phyloP scores from a whole-genome alignment of 2,113 vertebrate genomes.

The Neopipo cinnamomea region DNA sequence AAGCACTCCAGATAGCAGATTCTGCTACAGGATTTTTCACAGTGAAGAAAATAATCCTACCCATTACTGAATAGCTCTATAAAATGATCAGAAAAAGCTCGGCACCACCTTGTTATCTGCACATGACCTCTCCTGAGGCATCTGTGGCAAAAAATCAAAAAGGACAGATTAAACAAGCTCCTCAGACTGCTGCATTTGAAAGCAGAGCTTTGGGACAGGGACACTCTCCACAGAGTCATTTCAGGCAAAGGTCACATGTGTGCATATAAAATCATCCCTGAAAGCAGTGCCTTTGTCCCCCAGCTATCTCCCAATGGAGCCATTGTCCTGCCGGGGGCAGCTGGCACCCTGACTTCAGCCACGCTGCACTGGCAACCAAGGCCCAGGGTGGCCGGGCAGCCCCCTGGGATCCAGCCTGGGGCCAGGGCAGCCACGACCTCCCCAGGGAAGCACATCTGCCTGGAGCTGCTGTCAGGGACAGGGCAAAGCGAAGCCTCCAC shows the following conservation, averaged over 20 bases:
- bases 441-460: background rate
- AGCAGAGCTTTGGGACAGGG: slow-evolving; percentile 1
- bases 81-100: background rate
- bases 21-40: background rate
- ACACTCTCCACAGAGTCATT: slow-evolving; percentile 23
- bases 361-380: background rate
- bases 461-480: background rate
- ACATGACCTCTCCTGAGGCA: slow-evolving; percentile 12
- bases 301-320: slow-evolving; percentile 72
- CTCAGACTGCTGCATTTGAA: slow-evolving; percentile 3
- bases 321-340: slow-evolving; percentile 74
- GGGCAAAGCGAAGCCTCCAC: rapidly evolving
- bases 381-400: slow-evolving; percentile 28
- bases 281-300: slow-evolving; percentile 64
- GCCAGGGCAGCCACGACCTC: background rate
- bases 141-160: background rate
- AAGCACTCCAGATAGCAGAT: background rate
- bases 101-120: slow-evolving; percentile 3
- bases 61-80: background rate
- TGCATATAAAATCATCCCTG: slow-evolving; percentile 27
- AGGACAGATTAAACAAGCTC: background rate
- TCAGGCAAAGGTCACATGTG: slow-evolving; percentile 54
- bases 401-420: background rate
- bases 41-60: background rate
- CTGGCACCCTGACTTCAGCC: slow-evolving; percentile 76